Evolutionary conservation across 2,888 invertebrate species (phyloP), one percentile per base, ranked within the genome.

Genomic region (Cantharis rustica): DNA sequence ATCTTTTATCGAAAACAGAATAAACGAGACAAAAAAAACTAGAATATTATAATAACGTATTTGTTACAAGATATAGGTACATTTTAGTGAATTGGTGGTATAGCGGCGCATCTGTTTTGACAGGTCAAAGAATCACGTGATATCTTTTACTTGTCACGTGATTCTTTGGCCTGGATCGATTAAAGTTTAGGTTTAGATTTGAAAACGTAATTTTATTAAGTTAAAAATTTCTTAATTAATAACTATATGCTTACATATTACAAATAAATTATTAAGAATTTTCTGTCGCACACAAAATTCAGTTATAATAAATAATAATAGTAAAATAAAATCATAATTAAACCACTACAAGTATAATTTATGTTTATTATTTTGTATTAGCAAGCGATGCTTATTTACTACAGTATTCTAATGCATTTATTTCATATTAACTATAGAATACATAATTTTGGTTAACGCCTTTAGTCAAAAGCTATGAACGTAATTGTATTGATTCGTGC

Each of bases 101-200:
- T 62, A 27, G 68, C 68, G 75, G 71, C 72, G 68, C 72, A 62
- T 16, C 47, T 63, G 61, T 64, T 63, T 47, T 47, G 47, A 69
- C 26, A 20, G 79, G 78, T 31, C 75, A 62, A 77, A 79, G 71
- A 61, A 78, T 72, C 80, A 81, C 81, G 81, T 81, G 81, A 80
- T 79, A 81, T 79, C n/a, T n/a, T 47, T 47, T 47, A n/a, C 23
- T 27, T 23, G 11, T 71, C 70, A 23, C 68, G 71, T 71, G 75
- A 62, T 66, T 68, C 71, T 75, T 68, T 26, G 69, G 69, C 69
- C 69, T 75, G 78, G 81, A 81, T 81, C 80, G 81, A 81, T 81
- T 80, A 80, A 79, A 75, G 75, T 75, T 73, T 62, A 75, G 72
- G 77, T 73, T 73, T 75, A 68, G 75, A 77, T 73, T 66, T 66